Evolutionary conservation across 2,113 vertebrate species (phyloP).

Genomic region (Elephas maximus): DNA sequence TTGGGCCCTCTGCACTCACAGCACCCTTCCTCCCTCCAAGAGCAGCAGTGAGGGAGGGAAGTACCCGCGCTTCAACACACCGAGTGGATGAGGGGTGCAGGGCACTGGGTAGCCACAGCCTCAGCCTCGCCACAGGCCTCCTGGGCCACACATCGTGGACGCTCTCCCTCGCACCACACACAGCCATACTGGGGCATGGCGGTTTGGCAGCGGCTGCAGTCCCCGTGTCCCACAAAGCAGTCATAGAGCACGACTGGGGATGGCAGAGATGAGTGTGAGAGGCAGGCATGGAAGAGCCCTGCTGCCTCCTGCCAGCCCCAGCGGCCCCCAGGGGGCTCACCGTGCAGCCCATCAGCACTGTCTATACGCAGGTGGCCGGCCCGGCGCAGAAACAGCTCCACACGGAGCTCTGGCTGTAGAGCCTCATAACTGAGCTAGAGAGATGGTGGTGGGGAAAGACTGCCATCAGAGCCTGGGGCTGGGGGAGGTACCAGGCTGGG

Average conservation of each 20-base stretch:
- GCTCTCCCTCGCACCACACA: slow-evolving; percentile 95
- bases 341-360: slow-evolving; percentile 93
- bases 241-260: slow-evolving; percentile 96
- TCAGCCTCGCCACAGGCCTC: slow-evolving; percentile 92
- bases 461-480: not conserved
- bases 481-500: not conserved
- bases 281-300: not conserved
- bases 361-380: slow-evolving; percentile 95
- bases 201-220: slow-evolving; percentile 97
- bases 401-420: slow-evolving; percentile 91
- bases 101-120: slow-evolving; percentile 93
- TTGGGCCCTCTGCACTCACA: not conserved
- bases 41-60: not conserved
- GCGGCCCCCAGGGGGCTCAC: slow-evolving; percentile 82
- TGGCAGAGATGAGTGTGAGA: slow-evolving; percentile 26
- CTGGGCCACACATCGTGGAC: slow-evolving; percentile 92
- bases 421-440: slow-evolving; percentile 94
- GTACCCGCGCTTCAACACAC: slow-evolving; percentile 86
- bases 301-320: not conserved
- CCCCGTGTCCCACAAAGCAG: slow-evolving; percentile 95
- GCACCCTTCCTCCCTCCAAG: not conserved
- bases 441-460: slow-evolving; percentile 60
- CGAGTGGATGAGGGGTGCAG: slow-evolving; percentile 94
- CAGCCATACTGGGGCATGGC: slow-evolving; percentile 94
- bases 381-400: slow-evolving; percentile 95